Evolutionary conservation across 2,113 vertebrate genomes (phyloP).

Genomic region (Dasyurus viverrinus): DNA sequence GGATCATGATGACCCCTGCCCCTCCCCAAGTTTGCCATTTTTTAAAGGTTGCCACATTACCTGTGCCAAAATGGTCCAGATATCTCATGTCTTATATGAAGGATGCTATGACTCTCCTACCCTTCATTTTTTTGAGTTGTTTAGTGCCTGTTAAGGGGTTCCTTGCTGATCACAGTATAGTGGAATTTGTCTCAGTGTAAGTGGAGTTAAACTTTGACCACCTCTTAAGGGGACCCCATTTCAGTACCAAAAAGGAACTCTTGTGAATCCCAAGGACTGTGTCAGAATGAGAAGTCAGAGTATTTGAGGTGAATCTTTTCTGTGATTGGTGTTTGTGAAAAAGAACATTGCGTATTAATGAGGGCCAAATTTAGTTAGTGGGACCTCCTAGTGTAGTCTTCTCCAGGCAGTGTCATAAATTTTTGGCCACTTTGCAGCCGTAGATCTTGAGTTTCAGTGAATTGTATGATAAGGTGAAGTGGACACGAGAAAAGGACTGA

Average conservation of each 20-base stretch:
- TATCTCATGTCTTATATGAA: not conserved
- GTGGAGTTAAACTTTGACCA: not conserved
- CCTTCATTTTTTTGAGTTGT: not conserved
- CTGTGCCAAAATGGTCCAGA: not conserved
- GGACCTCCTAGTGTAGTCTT: not conserved
- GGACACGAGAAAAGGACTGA: not conserved
- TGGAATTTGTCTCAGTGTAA: not conserved
- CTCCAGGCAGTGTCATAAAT: conserved; percentile 41
- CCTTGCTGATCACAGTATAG: not conserved
- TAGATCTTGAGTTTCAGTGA: not conserved
- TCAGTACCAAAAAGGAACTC: not conserved
- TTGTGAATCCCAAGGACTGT: not conserved
- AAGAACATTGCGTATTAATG: not conserved
- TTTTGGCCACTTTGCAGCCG: conserved; percentile 43
- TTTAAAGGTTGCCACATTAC: not conserved
- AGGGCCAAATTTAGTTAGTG: not conserved
- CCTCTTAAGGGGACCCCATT: not conserved
- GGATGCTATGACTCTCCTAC: not conserved
- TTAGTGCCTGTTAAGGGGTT: not conserved
- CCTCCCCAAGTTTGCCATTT: not conserved
- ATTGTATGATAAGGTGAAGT: conserved; percentile 20
- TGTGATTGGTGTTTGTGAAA: not conserved
- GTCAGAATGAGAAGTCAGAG: not conserved
- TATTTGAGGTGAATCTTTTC: conserved; percentile 1
- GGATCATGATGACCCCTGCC: not conserved